phyloP scores from a whole-genome alignment of 2,113 vertebrate species.

The Furnarius figulus region DNA sequence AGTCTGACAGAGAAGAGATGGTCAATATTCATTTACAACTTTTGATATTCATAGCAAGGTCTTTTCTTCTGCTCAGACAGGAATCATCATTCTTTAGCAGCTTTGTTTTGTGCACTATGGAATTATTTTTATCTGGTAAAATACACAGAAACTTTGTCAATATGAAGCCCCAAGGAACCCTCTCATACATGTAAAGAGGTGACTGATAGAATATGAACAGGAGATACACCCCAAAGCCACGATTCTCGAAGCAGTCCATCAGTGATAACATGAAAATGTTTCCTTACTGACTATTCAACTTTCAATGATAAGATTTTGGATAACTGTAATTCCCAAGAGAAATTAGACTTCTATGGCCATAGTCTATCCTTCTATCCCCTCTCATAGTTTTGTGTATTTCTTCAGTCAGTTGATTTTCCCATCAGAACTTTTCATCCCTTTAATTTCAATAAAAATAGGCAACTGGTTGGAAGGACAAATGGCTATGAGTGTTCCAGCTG shows the following conservation, averaged over 20 bases:
- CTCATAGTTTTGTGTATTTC: background rate
- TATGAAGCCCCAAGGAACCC: rapidly evolving
- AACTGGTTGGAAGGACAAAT: background rate
- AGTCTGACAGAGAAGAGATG: background rate
- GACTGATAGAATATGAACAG: background rate
- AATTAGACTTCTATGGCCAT: background rate
- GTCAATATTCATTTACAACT: background rate
- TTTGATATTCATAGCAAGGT: background rate
- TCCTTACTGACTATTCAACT: background rate
- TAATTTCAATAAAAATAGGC: background rate
- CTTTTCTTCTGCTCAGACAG: background rate
- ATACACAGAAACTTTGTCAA: background rate
- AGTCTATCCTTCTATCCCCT: background rate
- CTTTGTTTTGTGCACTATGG: background rate
- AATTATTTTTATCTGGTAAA: background rate
- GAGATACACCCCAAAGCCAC: background rate
- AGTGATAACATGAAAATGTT: background rate
- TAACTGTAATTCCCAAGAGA: background rate
- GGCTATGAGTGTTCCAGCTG: background rate
- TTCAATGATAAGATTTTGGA: background rate
- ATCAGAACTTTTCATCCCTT: background rate
- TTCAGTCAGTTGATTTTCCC: background rate
- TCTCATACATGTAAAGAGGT: background rate
- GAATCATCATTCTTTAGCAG: background rate
- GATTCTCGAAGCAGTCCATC: background rate